These are phyloP conservation scores for Bradypodion pumilum DNA, from an alignment of 2,797 vertebrate species.

Conservation along the genomic window DNA sequence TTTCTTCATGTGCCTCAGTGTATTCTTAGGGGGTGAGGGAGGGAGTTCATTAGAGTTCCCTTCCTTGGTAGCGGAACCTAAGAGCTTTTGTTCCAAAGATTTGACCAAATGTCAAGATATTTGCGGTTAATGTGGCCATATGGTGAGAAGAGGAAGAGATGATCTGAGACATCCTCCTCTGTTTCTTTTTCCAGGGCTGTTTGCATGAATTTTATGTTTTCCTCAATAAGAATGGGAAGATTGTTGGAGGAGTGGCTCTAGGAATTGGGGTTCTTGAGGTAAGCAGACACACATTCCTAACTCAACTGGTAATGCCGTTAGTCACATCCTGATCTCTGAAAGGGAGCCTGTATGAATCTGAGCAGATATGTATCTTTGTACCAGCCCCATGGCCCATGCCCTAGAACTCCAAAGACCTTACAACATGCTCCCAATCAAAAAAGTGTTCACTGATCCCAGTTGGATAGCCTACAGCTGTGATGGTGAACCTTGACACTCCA, in stretches of 20 bases:
- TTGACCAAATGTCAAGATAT: neutral
- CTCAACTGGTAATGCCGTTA: neutral
- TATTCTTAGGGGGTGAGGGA: neutral
- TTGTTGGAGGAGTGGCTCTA: conserved; percentile 77
- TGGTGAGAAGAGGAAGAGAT: too few species aligned
- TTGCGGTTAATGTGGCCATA: neutral
- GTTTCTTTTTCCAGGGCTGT: conserved; percentile 68
- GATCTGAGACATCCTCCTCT: neutral
- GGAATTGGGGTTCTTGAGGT: conserved; percentile 83
- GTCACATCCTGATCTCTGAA: too few species aligned
- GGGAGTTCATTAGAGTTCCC: neutral
- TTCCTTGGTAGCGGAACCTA: neutral
- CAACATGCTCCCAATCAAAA: neutral
- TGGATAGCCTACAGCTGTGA: neutral
- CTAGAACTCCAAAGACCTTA: neutral
- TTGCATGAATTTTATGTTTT: conserved; percentile 66
- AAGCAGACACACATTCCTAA: conserved; percentile 20
- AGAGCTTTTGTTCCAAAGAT: neutral
- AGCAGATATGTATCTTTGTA: neutral
- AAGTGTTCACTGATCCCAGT: neutral
- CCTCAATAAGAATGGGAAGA: conserved; percentile 70
- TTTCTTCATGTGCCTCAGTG: neutral
- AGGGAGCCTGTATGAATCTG: neutral
- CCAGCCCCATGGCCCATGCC: neutral
- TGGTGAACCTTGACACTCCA: too few species aligned